Conservation (phyloP, 2,797 vertebrate species). For the Takifugu rubripes region DNA sequence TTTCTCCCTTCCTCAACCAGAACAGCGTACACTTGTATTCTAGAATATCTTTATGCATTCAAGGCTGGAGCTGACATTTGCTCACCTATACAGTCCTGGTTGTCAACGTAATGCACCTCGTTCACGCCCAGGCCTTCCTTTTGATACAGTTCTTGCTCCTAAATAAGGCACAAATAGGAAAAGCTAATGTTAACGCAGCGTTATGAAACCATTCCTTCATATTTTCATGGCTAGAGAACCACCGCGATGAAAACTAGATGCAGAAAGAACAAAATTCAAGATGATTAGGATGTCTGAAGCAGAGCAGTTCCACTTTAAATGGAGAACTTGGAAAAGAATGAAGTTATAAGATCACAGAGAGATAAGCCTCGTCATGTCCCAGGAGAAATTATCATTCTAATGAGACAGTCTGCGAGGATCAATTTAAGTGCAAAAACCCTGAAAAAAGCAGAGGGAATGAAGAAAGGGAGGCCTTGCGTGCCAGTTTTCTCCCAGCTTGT, state of each 20-base stretch:
- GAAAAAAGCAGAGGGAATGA: background rate
- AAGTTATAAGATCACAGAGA: conserved; percentile 53
- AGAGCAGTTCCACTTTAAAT: conserved; percentile 41
- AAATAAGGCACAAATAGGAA: conserved; percentile 24
- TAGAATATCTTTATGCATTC: background rate
- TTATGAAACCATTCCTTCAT: background rate
- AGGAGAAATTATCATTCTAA: conserved; percentile 66
- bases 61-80: background rate
- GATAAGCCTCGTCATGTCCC: conserved; percentile 44
- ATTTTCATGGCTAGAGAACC: background rate
- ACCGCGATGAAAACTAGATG: background rate
- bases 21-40: no score
- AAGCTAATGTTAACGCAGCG: conserved; percentile 3
- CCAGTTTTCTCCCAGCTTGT: conserved; percentile 17
- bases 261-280: background rate
- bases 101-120: conserved; percentile 97
- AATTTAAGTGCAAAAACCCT: conserved; percentile 18
- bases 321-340: conserved; percentile 52
- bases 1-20: no score
- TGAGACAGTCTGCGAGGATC: conserved; percentile 33
- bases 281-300: conserved; percentile 26
- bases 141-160: conserved; percentile 98
- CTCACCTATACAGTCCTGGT: conserved; percentile 97
- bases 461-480: conserved; percentile 17
- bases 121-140: conserved; percentile 94